Base-by-base conservation (phyloP, 2,888 invertebrate species). In the Noctua fimbriata region DNA sequence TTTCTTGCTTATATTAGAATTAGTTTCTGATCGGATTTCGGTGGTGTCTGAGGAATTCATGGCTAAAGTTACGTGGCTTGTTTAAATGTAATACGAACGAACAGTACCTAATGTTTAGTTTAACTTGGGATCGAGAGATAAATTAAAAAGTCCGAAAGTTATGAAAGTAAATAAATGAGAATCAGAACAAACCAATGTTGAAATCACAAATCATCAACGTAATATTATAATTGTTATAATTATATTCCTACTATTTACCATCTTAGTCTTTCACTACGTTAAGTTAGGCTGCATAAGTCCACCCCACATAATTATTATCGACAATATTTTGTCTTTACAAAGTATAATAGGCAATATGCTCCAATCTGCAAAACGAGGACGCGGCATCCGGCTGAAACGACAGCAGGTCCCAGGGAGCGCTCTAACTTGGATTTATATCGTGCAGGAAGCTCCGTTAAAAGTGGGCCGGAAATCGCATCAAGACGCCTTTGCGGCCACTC, bases 401-500 rank as follows among this genome's bases (percentile, higher is more conserved):
- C 88, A 89, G 88, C 86, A 89, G 87, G 86, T 89, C 90, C 90
- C 89, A 85, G 87, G 87, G 89, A 91, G 88, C 90, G 89, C 89
- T 92, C 92, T 95, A 95, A 95, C 93, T 93, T 88, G 92, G 92
- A 95, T 95, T 95, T 96, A 95, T 95, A 94, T 94, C 93, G 91
- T 91, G 90, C 92, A 93, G 94, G 94, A 94, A 95, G 91, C 92
- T 91, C 92, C 91, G 93, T 93, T 95, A 94, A 94, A 94, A 94
- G 94, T 94, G 93, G 93, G 90, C 94, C 94, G 95, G 95, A 95
- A 96, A 96, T 96, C 94, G 93, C 91, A 95, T 95, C 94, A 95
- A 94, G 94, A 93, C 94, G 94, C 94, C 92, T 94, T 93, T 93
- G 93, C 92, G 91, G 92, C 90, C 90, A 90, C 92, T 91, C 90